Evolutionary conservation across 2,888 invertebrate species (phyloP).

Genomic region (Stenichneumon culpator): DNA sequence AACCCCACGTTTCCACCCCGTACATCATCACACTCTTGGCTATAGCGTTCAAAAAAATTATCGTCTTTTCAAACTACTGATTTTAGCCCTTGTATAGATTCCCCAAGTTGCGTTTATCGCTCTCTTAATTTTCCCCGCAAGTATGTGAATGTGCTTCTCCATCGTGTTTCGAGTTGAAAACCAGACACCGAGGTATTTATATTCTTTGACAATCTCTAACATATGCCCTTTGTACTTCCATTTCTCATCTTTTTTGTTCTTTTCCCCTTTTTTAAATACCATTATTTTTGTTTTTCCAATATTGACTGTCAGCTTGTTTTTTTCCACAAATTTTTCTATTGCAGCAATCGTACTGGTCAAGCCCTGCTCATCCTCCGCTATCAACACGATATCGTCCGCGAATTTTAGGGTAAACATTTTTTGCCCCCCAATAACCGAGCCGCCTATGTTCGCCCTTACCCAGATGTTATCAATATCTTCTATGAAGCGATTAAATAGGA

Average conservation of each 20-base stretch:
- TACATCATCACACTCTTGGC: too few relatives aligned
- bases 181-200: neutral
- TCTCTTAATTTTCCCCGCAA: constrained; percentile 2
- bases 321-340: neutral
- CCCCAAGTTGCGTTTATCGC: constrained; percentile 18
- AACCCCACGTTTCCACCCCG: too few relatives aligned
- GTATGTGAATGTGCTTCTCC: neutral
- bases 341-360: neutral
- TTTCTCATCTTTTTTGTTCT: neutral
- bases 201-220: neutral
- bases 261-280: constrained; percentile 12
- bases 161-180: constrained; percentile 17
- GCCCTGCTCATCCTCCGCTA: neutral
- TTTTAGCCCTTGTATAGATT: neutral
- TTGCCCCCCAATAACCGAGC: neutral
- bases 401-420: neutral
- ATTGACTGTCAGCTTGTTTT: neutral
- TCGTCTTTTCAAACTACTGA: neutral
- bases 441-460: neutral
- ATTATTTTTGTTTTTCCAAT: neutral
- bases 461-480: constrained; percentile 11
- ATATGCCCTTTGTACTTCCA: neutral
- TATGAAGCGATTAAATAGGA: constrained; percentile 18
- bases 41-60: too few relatives aligned
- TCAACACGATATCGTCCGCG: neutral